phyloP scores from a whole-genome alignment of 2,113 vertebrate genomes.

The Manacus vitellinus region DNA sequence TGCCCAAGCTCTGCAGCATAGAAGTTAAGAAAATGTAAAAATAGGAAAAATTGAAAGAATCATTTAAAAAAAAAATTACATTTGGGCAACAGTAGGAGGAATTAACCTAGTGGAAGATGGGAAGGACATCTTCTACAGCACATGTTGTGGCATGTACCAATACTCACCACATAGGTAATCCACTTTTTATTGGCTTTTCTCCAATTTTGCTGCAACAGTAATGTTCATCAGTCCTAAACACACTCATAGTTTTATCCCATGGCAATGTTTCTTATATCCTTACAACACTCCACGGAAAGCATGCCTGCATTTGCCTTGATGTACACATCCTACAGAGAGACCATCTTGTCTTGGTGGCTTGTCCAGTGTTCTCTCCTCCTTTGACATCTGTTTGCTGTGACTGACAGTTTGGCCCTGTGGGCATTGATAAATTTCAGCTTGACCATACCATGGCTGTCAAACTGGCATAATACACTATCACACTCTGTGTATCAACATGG shows the following conservation, averaged over 20 bases:
- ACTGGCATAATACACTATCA: neutral
- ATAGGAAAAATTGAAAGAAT: neutral
- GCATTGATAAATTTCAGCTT: neutral
- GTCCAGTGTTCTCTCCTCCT: neutral
- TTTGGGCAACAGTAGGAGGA: neutral
- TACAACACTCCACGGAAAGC: neutral
- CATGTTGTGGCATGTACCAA: rapidly evolving
- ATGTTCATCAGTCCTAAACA: neutral
- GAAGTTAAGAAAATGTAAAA: neutral
- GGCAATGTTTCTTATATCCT: neutral
- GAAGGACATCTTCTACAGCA: neutral
- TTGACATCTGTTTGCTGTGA: neutral
- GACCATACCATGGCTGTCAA: neutral
- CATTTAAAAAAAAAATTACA: neutral
- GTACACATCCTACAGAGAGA: neutral
- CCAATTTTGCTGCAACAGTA: neutral
- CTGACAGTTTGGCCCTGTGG: neutral
- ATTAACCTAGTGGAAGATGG: neutral
- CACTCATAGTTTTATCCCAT: neutral
- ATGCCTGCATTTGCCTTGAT: neutral
- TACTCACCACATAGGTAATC: neutral
- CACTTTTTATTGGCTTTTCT: neutral
- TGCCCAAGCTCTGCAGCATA: neutral
- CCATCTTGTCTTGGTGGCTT: neutral
- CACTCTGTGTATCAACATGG: neutral